Evolutionary conservation across 2,113 vertebrate species (phyloP).

Genomic region (Verasper variegatus): DNA sequence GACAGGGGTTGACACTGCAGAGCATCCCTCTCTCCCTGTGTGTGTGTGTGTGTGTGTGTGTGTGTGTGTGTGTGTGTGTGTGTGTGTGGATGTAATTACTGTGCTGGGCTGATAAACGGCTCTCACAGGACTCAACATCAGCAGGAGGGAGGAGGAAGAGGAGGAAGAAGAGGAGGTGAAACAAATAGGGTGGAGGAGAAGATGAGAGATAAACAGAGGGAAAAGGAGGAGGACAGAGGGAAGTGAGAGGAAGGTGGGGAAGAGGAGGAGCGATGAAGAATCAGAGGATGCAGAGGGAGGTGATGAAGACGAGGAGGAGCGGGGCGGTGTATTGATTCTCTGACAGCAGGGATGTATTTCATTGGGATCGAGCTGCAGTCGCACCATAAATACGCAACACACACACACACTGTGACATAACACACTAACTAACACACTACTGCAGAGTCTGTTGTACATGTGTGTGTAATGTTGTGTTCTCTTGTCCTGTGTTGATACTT

Average conservation of each 20-base stretch:
- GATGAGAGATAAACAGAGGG: not conserved
- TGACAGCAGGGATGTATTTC: slow-evolving; percentile 46
- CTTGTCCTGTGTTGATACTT: no score
- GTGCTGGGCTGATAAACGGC: slow-evolving; percentile 60
- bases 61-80: slow-evolving; percentile 4
- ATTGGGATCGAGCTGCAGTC: slow-evolving; percentile 10
- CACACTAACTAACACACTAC: not conserved
- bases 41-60: slow-evolving; percentile 14
- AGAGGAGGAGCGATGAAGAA: not conserved
- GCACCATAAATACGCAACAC: slow-evolving; percentile 7
- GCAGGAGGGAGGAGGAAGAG: not conserved
- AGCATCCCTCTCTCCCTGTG: not conserved
- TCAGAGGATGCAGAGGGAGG: not conserved
- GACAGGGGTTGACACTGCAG: no score
- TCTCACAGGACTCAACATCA: slow-evolving; percentile 35
- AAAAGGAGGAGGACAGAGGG: not conserved
- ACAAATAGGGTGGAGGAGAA: slow-evolving; percentile 5
- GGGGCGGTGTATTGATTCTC: slow-evolving; percentile 41
- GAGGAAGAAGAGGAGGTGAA: not conserved
- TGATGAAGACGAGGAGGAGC: not conserved
- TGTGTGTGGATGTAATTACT: slow-evolving; percentile 47
- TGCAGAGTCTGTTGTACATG: not conserved
- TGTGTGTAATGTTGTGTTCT: no score
- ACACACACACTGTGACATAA: not conserved
- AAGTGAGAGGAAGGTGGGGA: not conserved